Evolutionary conservation across 2,113 vertebrate genomes (phyloP).

Genomic region (Garra rufa): DNA sequence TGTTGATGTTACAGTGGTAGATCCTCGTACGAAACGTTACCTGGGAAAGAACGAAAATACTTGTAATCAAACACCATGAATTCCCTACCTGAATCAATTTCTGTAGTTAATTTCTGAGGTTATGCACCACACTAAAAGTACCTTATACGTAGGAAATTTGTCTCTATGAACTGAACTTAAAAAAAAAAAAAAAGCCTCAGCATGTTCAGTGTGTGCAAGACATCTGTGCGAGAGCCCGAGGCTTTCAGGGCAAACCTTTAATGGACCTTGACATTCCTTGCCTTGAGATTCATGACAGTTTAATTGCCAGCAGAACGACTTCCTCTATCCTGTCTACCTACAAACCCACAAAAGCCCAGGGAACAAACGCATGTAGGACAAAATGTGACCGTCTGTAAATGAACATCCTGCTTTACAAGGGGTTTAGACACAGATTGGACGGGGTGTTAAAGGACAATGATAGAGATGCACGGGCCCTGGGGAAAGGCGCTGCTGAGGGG

Average conservation of each 20-base stretch:
- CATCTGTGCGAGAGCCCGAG: slow-evolving; percentile 58
- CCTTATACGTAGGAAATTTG: not conserved
- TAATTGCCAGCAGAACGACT: slow-evolving; percentile 62
- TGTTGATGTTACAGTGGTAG: slow-evolving; percentile 93
- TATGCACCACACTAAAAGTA: not conserved
- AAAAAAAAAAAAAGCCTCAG: not conserved
- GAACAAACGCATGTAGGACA: not conserved
- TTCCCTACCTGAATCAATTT: not conserved
- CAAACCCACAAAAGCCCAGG: slow-evolving; percentile 27
- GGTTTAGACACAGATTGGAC: not conserved
- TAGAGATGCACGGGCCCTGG: not conserved
- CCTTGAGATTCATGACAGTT: slow-evolving; percentile 58
- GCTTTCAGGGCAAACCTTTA: slow-evolving; percentile 65
- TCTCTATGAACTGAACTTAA: not conserved
- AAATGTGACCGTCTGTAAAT: not conserved
- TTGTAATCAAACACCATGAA: not conserved
- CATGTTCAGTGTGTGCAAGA: not conserved
- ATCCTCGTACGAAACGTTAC: slow-evolving; percentile 89
- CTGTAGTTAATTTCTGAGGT: not conserved
- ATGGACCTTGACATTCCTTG: slow-evolving; percentile 62
- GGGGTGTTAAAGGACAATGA: not conserved
- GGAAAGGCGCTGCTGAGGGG: not conserved
- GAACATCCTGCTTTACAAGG: not conserved
- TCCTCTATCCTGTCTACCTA: slow-evolving; percentile 5
- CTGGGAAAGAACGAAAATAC: slow-evolving; percentile 64